Conservation (phyloP, 2,113 vertebrate species). For the Mustelus asterias region DNA sequence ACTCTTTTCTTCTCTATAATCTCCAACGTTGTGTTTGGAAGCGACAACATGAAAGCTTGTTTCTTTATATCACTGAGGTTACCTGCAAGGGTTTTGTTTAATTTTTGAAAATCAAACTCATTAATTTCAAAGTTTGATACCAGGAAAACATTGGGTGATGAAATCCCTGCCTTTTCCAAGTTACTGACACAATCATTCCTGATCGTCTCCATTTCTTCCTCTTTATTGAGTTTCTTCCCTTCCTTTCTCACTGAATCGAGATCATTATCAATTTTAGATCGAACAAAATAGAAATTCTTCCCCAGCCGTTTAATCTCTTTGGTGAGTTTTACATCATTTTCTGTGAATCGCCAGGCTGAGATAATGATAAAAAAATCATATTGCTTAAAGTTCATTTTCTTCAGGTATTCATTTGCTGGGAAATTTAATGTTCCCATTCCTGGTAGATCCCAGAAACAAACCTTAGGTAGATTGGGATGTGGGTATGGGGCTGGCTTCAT, state of each 20-base stretch:
- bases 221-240: not conserved
- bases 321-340: conserved; percentile 47
- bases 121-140: too few species aligned
- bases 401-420: not conserved
- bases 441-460: not conserved
- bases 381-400: conserved; percentile 38
- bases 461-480: not conserved
- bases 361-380: conserved; percentile 59
- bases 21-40: not conserved
- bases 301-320: conserved; percentile 46
- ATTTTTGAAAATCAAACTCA: too few species aligned
- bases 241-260: not conserved
- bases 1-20: not conserved
- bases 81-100: too few species aligned
- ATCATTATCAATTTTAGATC: conserved; percentile 45
- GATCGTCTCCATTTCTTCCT: not conserved
- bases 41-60: too few species aligned
- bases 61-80: too few species aligned
- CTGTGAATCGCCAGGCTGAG: conserved; percentile 45
- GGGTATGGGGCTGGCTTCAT: not conserved
- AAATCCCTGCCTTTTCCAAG: not conserved
- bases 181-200: not conserved
- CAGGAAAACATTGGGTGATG: not conserved
- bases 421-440: not conserved
- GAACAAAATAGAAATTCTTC: conserved; percentile 48